Evolutionary conservation across 2,888 invertebrate species (phyloP).

Genomic region (Eupithecia pulchellata): DNA sequence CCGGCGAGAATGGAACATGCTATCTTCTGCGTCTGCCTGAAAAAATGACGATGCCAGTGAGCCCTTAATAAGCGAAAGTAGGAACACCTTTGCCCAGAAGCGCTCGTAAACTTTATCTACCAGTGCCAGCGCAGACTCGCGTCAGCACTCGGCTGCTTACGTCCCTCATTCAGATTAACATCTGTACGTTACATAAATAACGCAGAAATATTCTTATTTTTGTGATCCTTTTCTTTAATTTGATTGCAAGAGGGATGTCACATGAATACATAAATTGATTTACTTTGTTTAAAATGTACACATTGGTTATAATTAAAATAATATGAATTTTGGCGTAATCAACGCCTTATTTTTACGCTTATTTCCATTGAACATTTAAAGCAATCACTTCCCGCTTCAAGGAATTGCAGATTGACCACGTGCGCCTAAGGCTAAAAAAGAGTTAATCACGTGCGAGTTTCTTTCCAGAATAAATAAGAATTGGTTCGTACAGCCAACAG

Average conservation of each 20-base stretch:
- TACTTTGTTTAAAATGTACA: too few relatives aligned
- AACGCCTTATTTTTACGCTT: too few relatives aligned
- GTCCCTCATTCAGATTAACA: conserved; percentile 13
- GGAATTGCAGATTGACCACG: too few relatives aligned
- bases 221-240: background rate
- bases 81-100: conserved; percentile 9
- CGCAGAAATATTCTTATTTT: background rate
- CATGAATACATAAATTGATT: background rate
- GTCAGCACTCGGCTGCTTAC: conserved; percentile 14
- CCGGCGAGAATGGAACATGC: background rate
- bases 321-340: too few relatives aligned
- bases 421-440: too few relatives aligned
- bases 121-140: conserved; percentile 21
- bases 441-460: too few relatives aligned
- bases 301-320: too few relatives aligned
- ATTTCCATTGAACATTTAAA: too few relatives aligned
- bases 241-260: background rate
- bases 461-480: background rate
- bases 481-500: background rate
- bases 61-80: conserved; percentile 14
- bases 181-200: background rate
- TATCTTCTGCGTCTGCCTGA: background rate
- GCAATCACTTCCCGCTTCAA: too few relatives aligned
- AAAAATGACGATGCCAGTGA: background rate
- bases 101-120: conserved; percentile 26